Base-by-base conservation (phyloP, 2,888 invertebrate species). In the Scaeva pyrastri region DNA sequence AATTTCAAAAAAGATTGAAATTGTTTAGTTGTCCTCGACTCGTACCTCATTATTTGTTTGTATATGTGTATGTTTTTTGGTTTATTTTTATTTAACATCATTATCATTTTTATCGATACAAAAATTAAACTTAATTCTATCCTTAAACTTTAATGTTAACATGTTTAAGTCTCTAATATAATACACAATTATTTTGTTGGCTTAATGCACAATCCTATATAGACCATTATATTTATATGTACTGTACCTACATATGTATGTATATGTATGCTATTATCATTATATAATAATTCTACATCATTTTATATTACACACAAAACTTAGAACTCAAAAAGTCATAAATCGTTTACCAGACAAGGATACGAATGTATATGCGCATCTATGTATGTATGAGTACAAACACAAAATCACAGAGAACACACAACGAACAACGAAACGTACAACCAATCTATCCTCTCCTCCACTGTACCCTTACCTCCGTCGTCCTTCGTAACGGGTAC, bases 131-230 rank as follows among this genome's bases (percentile, higher is more conserved):
- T 5, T 19, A 36, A 62, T 50, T 23, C 14, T 45, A 6, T 41
- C 43, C 77, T 66, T 73, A 78, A 26, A n/a, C 1, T 26, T 55
- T 73, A 82, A 48, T 82, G 82, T 82, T 82, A 82, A 77, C 72
- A 72, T 73, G 43, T 43, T 58, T 52, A 31, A 76, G 31, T 82
- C 19, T 64, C 36, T 60, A n/a, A n/a, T n/a, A 71, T 71, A 64
- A 45, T n/a, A 56, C 45, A 75, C 26, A 66, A 45, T 31, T 66
- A 75, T 52, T 41, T 62, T 52, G 62, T 56, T 75, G 76, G 36
- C 71, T 56, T 76, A 76, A 71, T 71, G 56, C 71, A 71, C 5
- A 7, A 76, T 71, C 70, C 55, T 76, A n/a, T n/a, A n/a, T n/a
- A 81, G 31, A 71, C 50, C 41, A 66, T 58, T 72, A 50, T 58